These are phyloP conservation scores for Ligdia adustata DNA, from an alignment of 2,888 invertebrate species.

Conservation along the genomic window DNA sequence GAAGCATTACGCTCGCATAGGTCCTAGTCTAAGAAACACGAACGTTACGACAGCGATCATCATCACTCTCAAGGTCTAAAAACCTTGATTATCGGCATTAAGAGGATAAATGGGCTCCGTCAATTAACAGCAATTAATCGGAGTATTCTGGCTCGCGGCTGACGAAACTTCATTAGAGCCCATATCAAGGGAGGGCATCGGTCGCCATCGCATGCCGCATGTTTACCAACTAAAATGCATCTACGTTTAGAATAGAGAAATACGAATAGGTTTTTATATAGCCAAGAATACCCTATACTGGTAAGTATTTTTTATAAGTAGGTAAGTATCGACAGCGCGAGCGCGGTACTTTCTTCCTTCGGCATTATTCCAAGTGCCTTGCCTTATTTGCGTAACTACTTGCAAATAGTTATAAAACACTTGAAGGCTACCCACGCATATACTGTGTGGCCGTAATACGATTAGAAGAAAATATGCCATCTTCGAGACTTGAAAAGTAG, in stretches of 20 bases:
- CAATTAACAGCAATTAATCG: conserved; percentile 13
- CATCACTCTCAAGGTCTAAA: conserved; percentile 6
- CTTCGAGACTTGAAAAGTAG: no score
- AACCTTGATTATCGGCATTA: conserved; percentile 15
- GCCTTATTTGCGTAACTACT: conserved; percentile 9
- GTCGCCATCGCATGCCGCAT: conserved; percentile 8
- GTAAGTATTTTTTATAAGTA: no score
- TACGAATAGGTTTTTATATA: no score
- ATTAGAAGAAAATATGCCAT: no score
- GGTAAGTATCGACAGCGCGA: no score
- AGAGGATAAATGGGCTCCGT: conserved; percentile 4
- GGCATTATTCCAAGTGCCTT: conserved; percentile 4
- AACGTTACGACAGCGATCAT: conserved; percentile 14
- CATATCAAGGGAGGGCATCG: conserved; percentile 13
- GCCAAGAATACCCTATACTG: no score
- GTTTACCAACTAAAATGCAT: no score
- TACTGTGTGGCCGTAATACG: background rate
- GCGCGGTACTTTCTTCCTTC: no score
- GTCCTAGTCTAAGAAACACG: no score
- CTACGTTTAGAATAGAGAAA: no score
- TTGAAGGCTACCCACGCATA: conserved; percentile 10
- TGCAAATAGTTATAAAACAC: no score
- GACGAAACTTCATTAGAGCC: conserved; percentile 22
- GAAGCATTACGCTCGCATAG: no score
- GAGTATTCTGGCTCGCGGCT: conserved; percentile 1